Base-by-base conservation (phyloP, 2,797 vertebrate genomes). In the Acanthiza pusilla region DNA sequence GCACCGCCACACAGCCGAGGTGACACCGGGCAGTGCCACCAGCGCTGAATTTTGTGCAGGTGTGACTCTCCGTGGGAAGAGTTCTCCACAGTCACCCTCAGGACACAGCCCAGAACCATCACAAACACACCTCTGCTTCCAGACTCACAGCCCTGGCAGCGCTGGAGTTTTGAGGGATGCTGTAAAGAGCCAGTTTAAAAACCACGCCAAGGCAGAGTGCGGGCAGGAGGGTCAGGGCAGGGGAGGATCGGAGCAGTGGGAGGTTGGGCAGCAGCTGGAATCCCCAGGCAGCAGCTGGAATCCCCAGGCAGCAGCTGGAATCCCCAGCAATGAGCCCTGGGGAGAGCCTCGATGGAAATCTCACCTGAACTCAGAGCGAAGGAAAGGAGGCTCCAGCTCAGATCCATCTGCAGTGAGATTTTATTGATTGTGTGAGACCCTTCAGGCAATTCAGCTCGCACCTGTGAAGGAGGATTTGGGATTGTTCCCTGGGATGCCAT, bases 361-460 rank as follows among this genome's bases (percentile, higher is more conserved):
- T 17, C 40, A 48, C 77, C 82, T 71, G 91, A 14, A 38, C 51
- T 22, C 47, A 12, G 32, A 67, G 76, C 14, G 27, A n/a, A 13
- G 40, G 38, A 34, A 53, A 72, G 58, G 5, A 5, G 6, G 76
- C 76, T 88, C 38, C 18, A 5, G 34, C 72, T 29, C 11, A 20
- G 71, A 13, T 72, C 65, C 87, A 18, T 48, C 77, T 76, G 82
- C 87, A 65, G 76, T 80, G 89, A 91, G 95, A 70, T 88, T 96
- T 96, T 93, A 97, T 96, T 89, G 91, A 95, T 94, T 84, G 80
- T 11, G 1, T 34, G 74, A 92, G 80, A 71, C 73, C 95, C 96
- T 82, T 20, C 38, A 93, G 89, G 96, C 55, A 16, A 40, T 74
- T 65, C 73, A 2, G 26, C 73, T 75, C 11, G 3, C 29, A 32